Percentiles rank a stretch among this genome's conserved stretches.
These are phyloP conservation scores for Cyclargus thomasi DNA, from an alignment of 1,140 invertebrate species.

Conservation along the genomic window DNA sequence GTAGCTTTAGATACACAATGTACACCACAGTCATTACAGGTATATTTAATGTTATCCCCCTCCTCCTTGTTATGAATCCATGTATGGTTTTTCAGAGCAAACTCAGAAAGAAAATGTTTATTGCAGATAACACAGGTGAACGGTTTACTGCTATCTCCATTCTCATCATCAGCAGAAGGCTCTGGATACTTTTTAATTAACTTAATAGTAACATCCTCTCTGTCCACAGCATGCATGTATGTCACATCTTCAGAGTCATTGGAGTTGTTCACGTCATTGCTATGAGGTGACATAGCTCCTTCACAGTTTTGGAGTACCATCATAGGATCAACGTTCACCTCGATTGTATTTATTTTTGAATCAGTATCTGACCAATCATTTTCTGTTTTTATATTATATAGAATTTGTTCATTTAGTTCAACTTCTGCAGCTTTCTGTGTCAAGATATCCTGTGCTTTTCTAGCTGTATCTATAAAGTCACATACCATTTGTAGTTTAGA, in stretches of 20 bases:
- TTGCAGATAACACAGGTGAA: conserved; percentile 54
- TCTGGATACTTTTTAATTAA: conserved; percentile 42
- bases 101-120: conserved; percentile 54
- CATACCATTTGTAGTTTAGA: conserved; percentile 65
- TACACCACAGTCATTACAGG: conserved; percentile 79
- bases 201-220: conserved; percentile 61
- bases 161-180: neutral
- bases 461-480: conserved; percentile 65
- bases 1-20: conserved; percentile 79
- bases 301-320: conserved; percentile 60
- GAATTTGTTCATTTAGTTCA: neutral
- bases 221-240: conserved; percentile 49
- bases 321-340: conserved; percentile 69
- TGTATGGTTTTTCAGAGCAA: conserved; percentile 63
- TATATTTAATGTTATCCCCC: conserved; percentile 38
- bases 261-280: conserved; percentile 29
- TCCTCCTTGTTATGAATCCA: conserved; percentile 54
- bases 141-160: conserved; percentile 33
- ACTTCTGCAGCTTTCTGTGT: conserved; percentile 24
- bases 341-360: conserved; percentile 53
- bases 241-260: conserved; percentile 41
- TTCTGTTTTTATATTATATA: conserved; percentile 29
- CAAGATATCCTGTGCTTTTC: conserved; percentile 52
- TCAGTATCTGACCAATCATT: conserved; percentile 38
- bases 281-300: conserved; percentile 28